phyloP scores from a whole-genome alignment of 2,888 invertebrate species.

The Caenorhabditis sp. region DNA sequence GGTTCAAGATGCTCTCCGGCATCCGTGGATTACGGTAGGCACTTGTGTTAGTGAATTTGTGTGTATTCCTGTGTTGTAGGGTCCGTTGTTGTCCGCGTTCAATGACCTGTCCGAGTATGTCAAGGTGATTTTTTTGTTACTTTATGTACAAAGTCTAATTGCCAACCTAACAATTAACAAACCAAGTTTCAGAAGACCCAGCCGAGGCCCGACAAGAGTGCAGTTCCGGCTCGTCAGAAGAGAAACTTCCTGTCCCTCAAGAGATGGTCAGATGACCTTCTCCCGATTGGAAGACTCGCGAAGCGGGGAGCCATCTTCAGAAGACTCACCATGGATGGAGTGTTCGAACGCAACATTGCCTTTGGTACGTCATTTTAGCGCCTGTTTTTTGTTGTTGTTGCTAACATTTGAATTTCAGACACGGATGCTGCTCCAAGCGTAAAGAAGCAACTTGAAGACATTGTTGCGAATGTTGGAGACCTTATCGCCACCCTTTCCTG shows the following conservation, averaged over 20 bases:
- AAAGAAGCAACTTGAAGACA: conserved; percentile 83
- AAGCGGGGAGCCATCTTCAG: conserved; percentile 84
- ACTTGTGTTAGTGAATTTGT: conserved; percentile 12
- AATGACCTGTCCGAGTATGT: conserved; percentile 82
- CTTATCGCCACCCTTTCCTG: conserved; percentile 83
- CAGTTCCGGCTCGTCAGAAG: conserved; percentile 73
- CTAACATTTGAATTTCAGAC: conserved; percentile 65
- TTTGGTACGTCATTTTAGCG: conserved; percentile 83
- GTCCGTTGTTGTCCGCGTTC: conserved; percentile 82
- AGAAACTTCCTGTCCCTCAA: conserved; percentile 76
- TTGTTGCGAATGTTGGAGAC: conserved; percentile 81
- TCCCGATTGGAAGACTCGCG: conserved; percentile 84
- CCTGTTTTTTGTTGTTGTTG: too few species aligned
- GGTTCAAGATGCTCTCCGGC: conserved; percentile 84
- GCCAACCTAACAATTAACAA: neutral
- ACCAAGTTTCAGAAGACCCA: conserved; percentile 66
- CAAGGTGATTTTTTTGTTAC: too few species aligned
- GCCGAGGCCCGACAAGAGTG: conserved; percentile 74
- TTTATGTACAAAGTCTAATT: too few species aligned
- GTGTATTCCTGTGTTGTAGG: conserved; percentile 74
- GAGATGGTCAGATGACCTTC: conserved; percentile 79
- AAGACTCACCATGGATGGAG: conserved; percentile 83
- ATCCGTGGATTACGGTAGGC: conserved; percentile 85
- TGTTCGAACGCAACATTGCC: conserved; percentile 84
- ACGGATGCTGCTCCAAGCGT: conserved; percentile 82